Percentiles rank a stretch among this genome's conserved stretches.
These are phyloP conservation scores for Hydrotaea cyrtoneurina DNA, from an alignment of 2,888 invertebrate species.

Conservation along the genomic window DNA sequence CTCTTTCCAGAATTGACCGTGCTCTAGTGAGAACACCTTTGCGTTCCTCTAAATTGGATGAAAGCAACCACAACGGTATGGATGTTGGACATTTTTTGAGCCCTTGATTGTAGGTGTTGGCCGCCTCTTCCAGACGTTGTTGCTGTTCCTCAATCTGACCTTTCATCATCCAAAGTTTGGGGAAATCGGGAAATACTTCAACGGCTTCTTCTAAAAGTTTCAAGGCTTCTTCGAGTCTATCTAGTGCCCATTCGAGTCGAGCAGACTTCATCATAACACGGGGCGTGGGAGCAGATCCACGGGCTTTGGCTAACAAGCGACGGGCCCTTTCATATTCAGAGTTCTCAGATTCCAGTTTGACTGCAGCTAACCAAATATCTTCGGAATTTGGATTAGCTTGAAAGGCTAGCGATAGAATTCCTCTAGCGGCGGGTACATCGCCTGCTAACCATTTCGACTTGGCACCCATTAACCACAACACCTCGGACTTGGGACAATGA, in stretches of 20 bases:
- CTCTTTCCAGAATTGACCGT: conserved; percentile 97
- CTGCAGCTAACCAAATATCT: conserved; percentile 99
- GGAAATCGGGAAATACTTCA: conserved; percentile 93
- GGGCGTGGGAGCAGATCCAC: conserved; percentile 96
- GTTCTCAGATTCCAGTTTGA: conserved; percentile 99
- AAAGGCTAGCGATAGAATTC: conserved; percentile 96
- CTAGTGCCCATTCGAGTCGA: conserved; percentile 97
- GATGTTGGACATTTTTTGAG: conserved; percentile 94
- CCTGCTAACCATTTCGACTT: conserved; percentile 99
- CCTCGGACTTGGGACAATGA: conserved; percentile 98
- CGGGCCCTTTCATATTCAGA: conserved; percentile 97
- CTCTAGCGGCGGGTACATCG: conserved; percentile 98
- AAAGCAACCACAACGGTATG: conserved; percentile 94
- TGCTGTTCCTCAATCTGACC: conserved; percentile 97
- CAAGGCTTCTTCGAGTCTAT: conserved; percentile 90
- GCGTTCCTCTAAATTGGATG: conserved; percentile 94
- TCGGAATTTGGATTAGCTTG: conserved; percentile 99
- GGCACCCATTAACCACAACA: conserved; percentile 99
- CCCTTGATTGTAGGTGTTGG: conserved; percentile 94
- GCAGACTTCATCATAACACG: conserved; percentile 99
- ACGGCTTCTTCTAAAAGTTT: conserved; percentile 93
- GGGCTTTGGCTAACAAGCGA: conserved; percentile 93
- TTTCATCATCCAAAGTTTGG: conserved; percentile 99
- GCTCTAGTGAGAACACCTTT: conserved; percentile 95
- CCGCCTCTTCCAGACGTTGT: conserved; percentile 88